Percentiles rank a stretch among this genome's conserved stretches.
Conservation (phyloP, 2,797 vertebrate species). For the Echeneis naucrates region DNA sequence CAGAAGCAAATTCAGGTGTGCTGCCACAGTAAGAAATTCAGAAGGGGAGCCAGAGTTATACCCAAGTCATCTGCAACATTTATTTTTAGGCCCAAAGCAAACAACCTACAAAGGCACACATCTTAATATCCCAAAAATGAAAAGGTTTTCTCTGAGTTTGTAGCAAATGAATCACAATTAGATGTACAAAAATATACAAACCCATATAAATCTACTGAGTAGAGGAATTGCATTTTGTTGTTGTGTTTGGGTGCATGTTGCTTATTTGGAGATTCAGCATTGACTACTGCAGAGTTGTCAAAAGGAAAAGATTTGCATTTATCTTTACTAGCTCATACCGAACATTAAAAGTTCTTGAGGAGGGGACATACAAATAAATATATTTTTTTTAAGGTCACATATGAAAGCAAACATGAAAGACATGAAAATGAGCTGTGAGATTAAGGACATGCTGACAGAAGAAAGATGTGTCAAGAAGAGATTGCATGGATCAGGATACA, state of each 20-base stretch:
- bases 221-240: slow-evolving; percentile 6
- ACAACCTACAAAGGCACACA: slow-evolving; percentile 17
- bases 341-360: slow-evolving; percentile 12
- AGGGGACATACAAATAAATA: no score
- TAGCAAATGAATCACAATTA: neutral
- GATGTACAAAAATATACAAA: neutral
- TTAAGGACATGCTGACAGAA: neutral
- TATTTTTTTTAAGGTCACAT: no score
- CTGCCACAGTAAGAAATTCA: slow-evolving; percentile 25
- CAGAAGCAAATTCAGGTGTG: slow-evolving; percentile 15
- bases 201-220: neutral
- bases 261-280: slow-evolving; percentile 30
- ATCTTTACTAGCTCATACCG: slow-evolving; percentile 13
- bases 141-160: slow-evolving; percentile 9
- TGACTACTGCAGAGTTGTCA: slow-evolving; percentile 5
- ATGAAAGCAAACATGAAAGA: no score
- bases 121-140: slow-evolving; percentile 16
- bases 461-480: neutral
- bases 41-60: slow-evolving; percentile 7
- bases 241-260: neutral
- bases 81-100: slow-evolving; percentile 46
- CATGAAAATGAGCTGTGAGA: neutral
- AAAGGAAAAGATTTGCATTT: neutral
- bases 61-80: slow-evolving; percentile 36
- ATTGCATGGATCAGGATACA: slow-evolving; percentile 7